A percentile compares a stretch with the other conserved stretches of the same genome.
These are phyloP conservation scores for Drosophila azteca DNA, from an alignment of 1,140 invertebrate species.

Conservation along the genomic window DNA sequence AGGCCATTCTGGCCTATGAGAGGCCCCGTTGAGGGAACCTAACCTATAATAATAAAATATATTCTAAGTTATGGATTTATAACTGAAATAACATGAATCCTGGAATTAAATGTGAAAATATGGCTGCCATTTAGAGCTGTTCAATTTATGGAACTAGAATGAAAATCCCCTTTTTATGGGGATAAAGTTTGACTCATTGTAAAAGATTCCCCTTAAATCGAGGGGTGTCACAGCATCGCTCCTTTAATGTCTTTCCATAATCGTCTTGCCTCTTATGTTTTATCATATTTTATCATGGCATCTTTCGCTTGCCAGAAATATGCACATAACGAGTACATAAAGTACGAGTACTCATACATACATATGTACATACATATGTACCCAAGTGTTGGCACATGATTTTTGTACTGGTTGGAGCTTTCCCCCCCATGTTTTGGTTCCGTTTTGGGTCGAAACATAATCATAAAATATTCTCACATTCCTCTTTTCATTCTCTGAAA, in stretches of 20 bases:
- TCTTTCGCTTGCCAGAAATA: constrained; percentile 3
- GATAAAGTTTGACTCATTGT: too few relatives aligned
- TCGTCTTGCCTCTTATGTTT: background rate
- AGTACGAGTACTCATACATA: constrained; percentile 1
- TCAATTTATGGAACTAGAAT: too few relatives aligned
- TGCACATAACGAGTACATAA: background rate
- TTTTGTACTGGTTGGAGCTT: background rate
- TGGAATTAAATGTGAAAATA: too few relatives aligned
- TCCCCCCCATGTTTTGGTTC: background rate
- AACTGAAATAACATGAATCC: too few relatives aligned
- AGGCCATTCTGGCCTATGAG: too few relatives aligned
- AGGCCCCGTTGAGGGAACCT: too few relatives aligned
- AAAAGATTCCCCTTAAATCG: too few relatives aligned
- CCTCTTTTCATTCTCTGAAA: constrained; percentile 37
- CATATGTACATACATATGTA: constrained; percentile 12
- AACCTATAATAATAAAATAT: too few relatives aligned
- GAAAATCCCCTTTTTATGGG: too few relatives aligned
- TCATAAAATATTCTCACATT: constrained; percentile 25
- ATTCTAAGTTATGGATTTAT: too few relatives aligned
- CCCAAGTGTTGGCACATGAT: constrained; percentile 26
- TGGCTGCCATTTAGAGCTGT: too few relatives aligned
- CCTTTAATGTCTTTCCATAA: background rate
- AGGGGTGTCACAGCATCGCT: background rate
- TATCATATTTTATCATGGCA: background rate
- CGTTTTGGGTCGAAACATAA: background rate